A percentile compares a stretch with the other conserved stretches of the same genome.
phyloP scores from a whole-genome alignment of 2,888 invertebrate genomes.

The Xestia xanthographa region DNA sequence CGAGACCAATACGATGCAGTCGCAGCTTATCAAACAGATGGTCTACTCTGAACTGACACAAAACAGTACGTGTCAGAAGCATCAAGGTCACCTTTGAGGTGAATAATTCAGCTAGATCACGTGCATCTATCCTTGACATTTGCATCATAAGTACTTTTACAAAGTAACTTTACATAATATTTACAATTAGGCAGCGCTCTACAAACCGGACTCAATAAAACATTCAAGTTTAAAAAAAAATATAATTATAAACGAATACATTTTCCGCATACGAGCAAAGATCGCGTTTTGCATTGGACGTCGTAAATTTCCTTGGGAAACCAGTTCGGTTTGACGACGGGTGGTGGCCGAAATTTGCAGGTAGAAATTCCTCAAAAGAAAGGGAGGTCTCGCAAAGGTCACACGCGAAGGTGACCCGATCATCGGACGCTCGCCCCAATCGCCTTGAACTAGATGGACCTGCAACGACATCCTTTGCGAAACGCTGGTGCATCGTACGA shows the following conservation, averaged over 20 bases:
- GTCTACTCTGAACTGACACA: not conserved
- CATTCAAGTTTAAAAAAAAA: constrained; percentile 15
- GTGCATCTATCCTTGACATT: constrained; percentile 45
- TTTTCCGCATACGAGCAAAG: constrained; percentile 48
- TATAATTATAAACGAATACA: constrained; percentile 14
- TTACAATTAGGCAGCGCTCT: constrained; percentile 8
- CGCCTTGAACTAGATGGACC: constrained; percentile 85
- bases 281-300: constrained; percentile 26
- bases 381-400: constrained; percentile 84
- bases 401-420: constrained; percentile 82
- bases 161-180: constrained; percentile 33
- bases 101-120: constrained; percentile 30
- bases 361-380: constrained; percentile 83
- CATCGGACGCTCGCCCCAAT: constrained; percentile 78
- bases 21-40: not conserved
- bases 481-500: constrained; percentile 61
- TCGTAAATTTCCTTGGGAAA: constrained; percentile 70
- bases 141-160: constrained; percentile 11
- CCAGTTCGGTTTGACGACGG: constrained; percentile 69
- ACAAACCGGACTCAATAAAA: constrained; percentile 18
- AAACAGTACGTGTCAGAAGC: not conserved
- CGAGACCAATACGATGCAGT: not conserved
- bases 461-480: constrained; percentile 75
- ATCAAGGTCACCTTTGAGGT: constrained; percentile 16
- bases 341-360: constrained; percentile 68